Percentiles rank a stretch among this genome's conserved stretches.
These are phyloP conservation scores for Clepsis dumicolana DNA, from an alignment of 2,888 invertebrate species.

Conservation along the genomic window DNA sequence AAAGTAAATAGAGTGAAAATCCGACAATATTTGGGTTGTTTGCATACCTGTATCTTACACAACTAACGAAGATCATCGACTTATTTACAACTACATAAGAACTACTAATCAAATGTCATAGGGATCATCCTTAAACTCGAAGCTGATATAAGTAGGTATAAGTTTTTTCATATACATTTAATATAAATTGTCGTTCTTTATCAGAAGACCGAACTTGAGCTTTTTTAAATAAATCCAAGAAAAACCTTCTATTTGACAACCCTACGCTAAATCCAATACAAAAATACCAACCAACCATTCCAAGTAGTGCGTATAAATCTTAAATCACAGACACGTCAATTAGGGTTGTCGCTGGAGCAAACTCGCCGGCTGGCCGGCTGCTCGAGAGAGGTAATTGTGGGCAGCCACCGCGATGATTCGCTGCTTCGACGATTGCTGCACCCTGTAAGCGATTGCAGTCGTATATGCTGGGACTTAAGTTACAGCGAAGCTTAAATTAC, in stretches of 20 bases:
- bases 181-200: no score
- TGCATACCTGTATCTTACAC: no score
- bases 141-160: no score
- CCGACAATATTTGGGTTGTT: no score
- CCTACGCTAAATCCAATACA: conserved; percentile 15
- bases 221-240: neutral
- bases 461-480: neutral
- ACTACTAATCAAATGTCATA: no score
- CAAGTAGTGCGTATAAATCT: conserved; percentile 9
- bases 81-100: no score
- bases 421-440: conserved; percentile 3
- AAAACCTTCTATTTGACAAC: conserved; percentile 20
- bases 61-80: no score
- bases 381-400: conserved; percentile 16
- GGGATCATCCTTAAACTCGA: no score
- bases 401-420: conserved; percentile 23
- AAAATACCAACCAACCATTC: neutral
- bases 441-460: neutral
- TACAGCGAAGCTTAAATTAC: neutral
- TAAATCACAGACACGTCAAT: conserved; percentile 35
- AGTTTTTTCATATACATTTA: no score
- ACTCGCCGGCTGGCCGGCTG: conserved; percentile 59
- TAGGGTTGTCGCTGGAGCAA: conserved; percentile 45
- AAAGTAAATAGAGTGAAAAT: no score
- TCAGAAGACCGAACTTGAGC: no score